phyloP scores from a whole-genome alignment of 2,888 invertebrate species.

The Ditula angustiorana region DNA sequence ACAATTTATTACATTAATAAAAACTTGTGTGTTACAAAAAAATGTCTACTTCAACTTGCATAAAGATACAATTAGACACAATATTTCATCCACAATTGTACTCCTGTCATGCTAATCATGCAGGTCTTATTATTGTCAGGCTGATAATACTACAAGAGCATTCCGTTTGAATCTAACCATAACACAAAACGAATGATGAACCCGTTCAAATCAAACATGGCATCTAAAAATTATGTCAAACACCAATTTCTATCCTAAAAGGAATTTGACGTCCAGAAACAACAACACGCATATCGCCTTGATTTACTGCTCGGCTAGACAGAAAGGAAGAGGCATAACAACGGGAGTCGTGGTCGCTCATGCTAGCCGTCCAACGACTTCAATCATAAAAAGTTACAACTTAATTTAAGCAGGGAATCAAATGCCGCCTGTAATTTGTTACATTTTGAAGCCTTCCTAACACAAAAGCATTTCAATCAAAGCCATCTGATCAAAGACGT shows the following conservation, averaged over 20 bases:
- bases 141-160: constrained; percentile 49
- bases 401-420: too few relatives aligned
- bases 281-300: too few relatives aligned
- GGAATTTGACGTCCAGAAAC: background rate
- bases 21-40: constrained; percentile 17
- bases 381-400: too few relatives aligned
- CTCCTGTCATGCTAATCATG: constrained; percentile 65
- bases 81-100: constrained; percentile 50
- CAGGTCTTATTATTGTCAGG: constrained; percentile 47
- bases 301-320: too few relatives aligned
- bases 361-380: too few relatives aligned
- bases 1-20: background rate
- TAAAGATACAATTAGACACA: constrained; percentile 47
- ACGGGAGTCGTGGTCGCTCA: too few relatives aligned
- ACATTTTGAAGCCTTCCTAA: too few relatives aligned
- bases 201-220: too few relatives aligned
- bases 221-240: background rate
- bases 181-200: background rate
- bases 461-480: too few relatives aligned
- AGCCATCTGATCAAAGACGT: too few relatives aligned
- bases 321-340: too few relatives aligned
- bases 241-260: background rate
- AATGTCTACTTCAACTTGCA: constrained; percentile 7
- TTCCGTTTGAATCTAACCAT: constrained; percentile 40
- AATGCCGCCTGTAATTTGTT: too few relatives aligned